Percentiles rank a stretch among this genome's conserved stretches.
Conservation (phyloP, 37 sponge, comb jelly and placozoan genomes). For the Tethya wilhelma region DNA sequence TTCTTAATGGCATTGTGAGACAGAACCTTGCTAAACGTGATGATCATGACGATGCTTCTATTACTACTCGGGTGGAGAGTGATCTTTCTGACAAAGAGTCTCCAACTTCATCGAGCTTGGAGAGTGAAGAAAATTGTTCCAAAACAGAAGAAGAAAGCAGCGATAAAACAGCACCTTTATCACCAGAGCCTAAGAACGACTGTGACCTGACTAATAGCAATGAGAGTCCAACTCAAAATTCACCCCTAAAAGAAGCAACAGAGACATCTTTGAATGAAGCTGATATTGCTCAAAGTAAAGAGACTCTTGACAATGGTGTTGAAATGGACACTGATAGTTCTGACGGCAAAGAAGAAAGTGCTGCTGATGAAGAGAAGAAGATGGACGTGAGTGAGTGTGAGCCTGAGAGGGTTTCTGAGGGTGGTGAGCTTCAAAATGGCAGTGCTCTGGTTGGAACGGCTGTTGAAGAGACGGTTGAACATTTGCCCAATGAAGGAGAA, state of each 20-base stretch:
- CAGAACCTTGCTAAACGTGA: neutral
- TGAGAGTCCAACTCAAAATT: neutral
- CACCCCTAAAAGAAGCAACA: neutral
- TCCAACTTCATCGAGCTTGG: no score
- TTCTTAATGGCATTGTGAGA: neutral
- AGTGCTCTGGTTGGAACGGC: no score
- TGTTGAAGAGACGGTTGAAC: no score
- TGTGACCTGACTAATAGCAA: neutral
- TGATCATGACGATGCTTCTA: neutral
- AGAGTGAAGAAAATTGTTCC: neutral
- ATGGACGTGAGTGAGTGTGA: neutral
- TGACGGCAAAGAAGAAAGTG: neutral
- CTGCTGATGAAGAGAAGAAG: neutral
- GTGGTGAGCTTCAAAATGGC: no score
- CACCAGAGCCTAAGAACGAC: no score
- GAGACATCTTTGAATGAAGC: neutral
- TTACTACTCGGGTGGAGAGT: neutral
- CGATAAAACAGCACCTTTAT: neutral
- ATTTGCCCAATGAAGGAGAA: no score
- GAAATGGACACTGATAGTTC: neutral
- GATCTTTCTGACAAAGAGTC: neutral
- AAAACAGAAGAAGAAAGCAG: neutral
- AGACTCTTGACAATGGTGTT: neutral
- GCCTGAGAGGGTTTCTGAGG: no score
- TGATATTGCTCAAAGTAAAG: neutral